Conservation (phyloP, 2,888 invertebrate genomes). For the Spilosoma lubricipeda region DNA sequence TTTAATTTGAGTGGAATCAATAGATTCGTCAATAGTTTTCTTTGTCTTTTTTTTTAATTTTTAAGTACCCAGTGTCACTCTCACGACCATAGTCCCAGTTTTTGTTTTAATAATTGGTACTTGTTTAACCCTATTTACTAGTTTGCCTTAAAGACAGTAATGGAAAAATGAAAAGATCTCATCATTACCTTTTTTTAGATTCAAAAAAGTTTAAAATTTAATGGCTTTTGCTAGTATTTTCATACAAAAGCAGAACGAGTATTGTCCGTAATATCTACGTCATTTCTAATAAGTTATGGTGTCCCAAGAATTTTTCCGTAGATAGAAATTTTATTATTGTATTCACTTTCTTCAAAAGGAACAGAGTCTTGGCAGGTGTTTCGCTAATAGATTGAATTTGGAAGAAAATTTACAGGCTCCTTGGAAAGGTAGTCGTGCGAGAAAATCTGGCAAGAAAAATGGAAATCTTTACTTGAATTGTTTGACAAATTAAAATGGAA, state of each 20-base stretch:
- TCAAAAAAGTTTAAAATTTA: neutral
- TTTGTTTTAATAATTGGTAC: too few species aligned
- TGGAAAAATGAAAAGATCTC: too few species aligned
- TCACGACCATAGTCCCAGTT: too few species aligned
- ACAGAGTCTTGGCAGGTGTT: neutral
- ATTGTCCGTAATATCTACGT: neutral
- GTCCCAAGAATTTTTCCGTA: neutral
- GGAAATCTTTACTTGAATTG: neutral
- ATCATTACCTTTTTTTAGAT: too few species aligned
- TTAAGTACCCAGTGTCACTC: too few species aligned
- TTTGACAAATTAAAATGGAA: neutral
- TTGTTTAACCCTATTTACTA: neutral
- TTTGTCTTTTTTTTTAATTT: too few species aligned
- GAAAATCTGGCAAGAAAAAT: neutral
- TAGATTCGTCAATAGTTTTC: too few species aligned
- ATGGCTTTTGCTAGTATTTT: too few species aligned
- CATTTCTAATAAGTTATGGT: neutral
- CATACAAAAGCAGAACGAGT: neutral
- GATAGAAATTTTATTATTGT: neutral
- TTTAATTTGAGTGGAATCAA: too few species aligned
- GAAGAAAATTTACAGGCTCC: neutral
- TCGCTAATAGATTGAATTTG: constrained; percentile 5
- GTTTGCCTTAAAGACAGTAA: neutral
- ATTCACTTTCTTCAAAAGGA: neutral
- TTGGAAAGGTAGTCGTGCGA: neutral